Evolutionary conservation across 2,888 invertebrate genomes (phyloP).

Genomic region (Leptopilina drosophilae): DNA sequence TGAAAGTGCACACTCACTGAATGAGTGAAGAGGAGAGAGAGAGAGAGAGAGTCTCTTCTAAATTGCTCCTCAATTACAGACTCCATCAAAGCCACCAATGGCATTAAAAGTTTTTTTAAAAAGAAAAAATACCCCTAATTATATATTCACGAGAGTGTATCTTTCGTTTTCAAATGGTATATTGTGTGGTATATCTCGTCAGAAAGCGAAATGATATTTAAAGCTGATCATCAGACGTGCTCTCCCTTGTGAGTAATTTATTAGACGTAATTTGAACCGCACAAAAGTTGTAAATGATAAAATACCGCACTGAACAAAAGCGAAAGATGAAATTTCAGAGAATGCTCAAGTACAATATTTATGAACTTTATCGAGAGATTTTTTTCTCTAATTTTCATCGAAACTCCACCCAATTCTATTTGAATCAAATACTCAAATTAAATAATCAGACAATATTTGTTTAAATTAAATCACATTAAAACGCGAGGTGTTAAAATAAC

Average conservation of each 20-base stretch:
- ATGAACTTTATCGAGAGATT: no score
- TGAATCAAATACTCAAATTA: no score
- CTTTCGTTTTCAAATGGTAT: neutral
- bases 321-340: no score
- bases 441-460: no score
- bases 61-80: slow-evolving; percentile 21
- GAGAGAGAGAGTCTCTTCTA: neutral
- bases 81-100: neutral
- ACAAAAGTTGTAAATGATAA: neutral
- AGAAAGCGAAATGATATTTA: neutral
- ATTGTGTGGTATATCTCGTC: neutral
- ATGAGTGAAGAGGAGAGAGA: no score
- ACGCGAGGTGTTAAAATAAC: no score
- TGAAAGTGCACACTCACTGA: slow-evolving; percentile 31
- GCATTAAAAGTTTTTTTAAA: neutral
- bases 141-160: neutral
- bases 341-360: no score
- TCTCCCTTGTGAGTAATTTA: neutral
- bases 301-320: no score
- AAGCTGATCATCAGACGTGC: neutral
- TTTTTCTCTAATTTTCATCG: no score
- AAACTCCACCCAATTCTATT: no score
- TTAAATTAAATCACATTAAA: no score
- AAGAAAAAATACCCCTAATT: neutral
- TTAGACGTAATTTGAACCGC: neutral